Conservation (phyloP, 2,888 invertebrate species). For the Lasioglossum calceatum region DNA sequence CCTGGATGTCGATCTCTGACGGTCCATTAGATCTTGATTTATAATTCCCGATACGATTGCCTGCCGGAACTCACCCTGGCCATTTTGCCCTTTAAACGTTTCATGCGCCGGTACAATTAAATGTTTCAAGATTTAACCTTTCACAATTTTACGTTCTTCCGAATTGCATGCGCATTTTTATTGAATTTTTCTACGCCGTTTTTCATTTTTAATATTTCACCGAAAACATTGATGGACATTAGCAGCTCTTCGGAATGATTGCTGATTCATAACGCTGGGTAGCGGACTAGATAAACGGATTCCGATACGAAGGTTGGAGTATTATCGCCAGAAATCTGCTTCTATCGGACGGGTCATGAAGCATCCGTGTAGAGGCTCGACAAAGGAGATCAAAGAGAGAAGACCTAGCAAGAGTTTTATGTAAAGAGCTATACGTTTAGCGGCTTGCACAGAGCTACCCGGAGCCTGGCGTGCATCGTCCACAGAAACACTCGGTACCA, state of each 20-base stretch:
- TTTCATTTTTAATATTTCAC: background rate
- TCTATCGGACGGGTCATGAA: background rate
- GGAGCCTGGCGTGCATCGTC: background rate
- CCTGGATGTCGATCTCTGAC: background rate
- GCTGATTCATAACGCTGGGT: conserved; percentile 4
- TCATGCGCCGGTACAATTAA: background rate
- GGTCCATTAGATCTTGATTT: background rate
- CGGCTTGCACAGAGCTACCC: background rate
- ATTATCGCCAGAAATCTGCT: background rate
- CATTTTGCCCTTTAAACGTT: background rate
- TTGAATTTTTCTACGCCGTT: background rate
- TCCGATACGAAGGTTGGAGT: background rate
- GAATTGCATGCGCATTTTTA: background rate
- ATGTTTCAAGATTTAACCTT: background rate
- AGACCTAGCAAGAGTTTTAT: background rate
- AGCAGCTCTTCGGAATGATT: background rate
- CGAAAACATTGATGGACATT: background rate
- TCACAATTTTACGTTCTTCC: background rate
- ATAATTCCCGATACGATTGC: background rate
- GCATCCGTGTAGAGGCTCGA: conserved; percentile 1
- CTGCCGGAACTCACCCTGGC: background rate
- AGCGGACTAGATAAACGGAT: background rate
- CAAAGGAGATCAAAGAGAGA: background rate
- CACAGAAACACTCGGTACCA: background rate
- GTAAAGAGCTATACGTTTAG: background rate